These are phyloP conservation scores for Scomberomorus guttatus DNA, from an alignment of 2,797 vertebrate genomes.

Conservation along the genomic window DNA sequence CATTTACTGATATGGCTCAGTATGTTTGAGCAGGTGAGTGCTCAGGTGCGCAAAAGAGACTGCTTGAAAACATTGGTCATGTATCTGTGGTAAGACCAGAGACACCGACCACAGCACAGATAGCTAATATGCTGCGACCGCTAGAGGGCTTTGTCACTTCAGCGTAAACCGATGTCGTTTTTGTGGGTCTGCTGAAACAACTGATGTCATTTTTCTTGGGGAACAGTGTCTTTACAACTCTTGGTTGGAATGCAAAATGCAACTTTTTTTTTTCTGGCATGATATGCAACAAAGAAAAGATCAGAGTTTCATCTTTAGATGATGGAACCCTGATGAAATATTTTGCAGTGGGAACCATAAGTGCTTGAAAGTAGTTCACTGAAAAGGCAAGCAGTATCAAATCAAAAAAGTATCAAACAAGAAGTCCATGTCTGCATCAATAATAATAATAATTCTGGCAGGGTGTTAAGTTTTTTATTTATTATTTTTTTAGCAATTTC, in stretches of 20 bases:
- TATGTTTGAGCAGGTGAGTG: neutral
- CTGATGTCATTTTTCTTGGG: neutral
- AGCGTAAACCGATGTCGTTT: no score
- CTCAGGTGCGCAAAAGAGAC: neutral
- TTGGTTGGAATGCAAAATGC: neutral
- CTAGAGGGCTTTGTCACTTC: neutral
- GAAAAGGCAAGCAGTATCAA: neutral
- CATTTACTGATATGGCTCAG: neutral
- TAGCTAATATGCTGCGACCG: neutral
- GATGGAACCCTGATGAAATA: conserved; percentile 39
- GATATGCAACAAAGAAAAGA: conserved; percentile 10
- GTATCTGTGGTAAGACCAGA: neutral
- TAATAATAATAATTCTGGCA: neutral
- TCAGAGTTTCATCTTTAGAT: conserved; percentile 12
- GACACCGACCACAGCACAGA: no score
- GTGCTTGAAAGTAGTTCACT: neutral
- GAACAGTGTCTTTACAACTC: neutral
- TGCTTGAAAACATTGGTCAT: neutral
- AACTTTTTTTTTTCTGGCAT: neutral
- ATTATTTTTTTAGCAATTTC: neutral
- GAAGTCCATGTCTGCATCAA: neutral
- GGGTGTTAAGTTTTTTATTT: no score
- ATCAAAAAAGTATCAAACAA: neutral
- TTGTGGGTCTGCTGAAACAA: no score
- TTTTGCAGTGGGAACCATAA: conserved; percentile 5